Base-by-base conservation (phyloP, 1,140 invertebrate species). In the Drosophila tristis region DNA sequence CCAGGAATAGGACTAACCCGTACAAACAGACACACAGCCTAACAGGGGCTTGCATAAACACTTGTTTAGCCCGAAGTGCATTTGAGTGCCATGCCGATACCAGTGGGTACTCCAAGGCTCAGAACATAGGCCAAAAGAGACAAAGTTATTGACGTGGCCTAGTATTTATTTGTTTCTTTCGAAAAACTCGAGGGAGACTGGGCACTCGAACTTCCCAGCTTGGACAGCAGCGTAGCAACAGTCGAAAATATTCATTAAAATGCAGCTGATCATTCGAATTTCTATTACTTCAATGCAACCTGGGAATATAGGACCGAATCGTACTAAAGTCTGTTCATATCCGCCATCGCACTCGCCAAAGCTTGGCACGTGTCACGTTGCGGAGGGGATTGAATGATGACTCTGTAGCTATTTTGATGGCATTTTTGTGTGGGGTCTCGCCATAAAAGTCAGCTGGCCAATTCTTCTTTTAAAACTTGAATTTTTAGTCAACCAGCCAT, bases 171-270 rank as follows among this genome's bases (percentile, higher is more conserved):
- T 85, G 57, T 79, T 63, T 66, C 55, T 56, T 15, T 57, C 50
- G 50, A 44, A 20, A 47, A 2, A 16, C 25, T 23, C 62, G 29
- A 23, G 55, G 23, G 54, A 59, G 0, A 45, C 15, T 0, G 49
- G 31, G 53, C 20, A 29, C 43, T 58, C 48, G 26, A 65, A 74
- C 72, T 65, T 56, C 44, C 7, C 35, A n/a, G 11, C 13, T 53
- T 53, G 53, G 61, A 58, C 62, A 66, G 53, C 39, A 62, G 16
- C 39, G 5, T 5, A 51, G 11, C 5, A 43, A 45, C 59, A 48
- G 54, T 45, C 47, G 70, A 74, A 9, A 70, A 59, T 78, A 63
- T 84, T 82, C 70, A 84, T 84, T 82, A 84, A 82, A 82, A 74
- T 71, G 51, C 39, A 74, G 58, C 35, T 74, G 64, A 16, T 16